Base-by-base conservation (phyloP, 1,140 invertebrate genomes). In the Neodiprion pinetum region DNA sequence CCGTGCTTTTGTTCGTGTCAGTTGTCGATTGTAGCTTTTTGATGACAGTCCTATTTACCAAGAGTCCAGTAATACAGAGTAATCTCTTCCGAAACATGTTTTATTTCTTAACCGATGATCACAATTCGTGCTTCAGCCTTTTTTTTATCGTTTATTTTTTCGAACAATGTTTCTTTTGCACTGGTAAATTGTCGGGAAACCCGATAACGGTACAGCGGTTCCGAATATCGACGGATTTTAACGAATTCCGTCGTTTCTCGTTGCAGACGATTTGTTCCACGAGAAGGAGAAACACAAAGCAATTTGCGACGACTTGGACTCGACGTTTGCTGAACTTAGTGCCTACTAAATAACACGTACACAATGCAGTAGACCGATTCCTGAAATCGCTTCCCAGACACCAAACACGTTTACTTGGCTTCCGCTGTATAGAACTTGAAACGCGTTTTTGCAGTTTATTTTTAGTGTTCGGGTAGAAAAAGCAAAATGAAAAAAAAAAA, bases 251-350 rank as follows among this genome's bases (percentile, higher is more conserved):
- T 61, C 53, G 53, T 87, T 88, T 85, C 85, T 89, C 84, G 87
- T 93, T 93, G 80, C 94, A 98, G 96, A 97, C 91, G 94, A 96
- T 86, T 92, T 98, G 85, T 94, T 97, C 90, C 92, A 94, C 90
- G 95, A 98, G 92, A 97, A 97, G 92, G 96, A 97, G 91, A 96
- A 97, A 92, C 97, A 97, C 92, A 96, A 97, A 92, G 93, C 94
- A 89, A 94, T 99, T 90, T 95, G 96, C 90, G 96, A 98, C 88
- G 98, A 99, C 91, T 96, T 99, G 94, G 98, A 99, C 90, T 95
- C 96, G 88, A 99, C 97, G 85, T 96, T 99, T 90, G 93, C 94
- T 87, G 95, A 95, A 91, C 91, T 95, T 90, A 94, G 93, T 86
- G 94, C 93, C 92, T 94, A 94, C 91, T 94, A 95, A 93, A 91